phyloP scores from a whole-genome alignment of 2,797 vertebrate genomes.

The Poecile montanus region DNA sequence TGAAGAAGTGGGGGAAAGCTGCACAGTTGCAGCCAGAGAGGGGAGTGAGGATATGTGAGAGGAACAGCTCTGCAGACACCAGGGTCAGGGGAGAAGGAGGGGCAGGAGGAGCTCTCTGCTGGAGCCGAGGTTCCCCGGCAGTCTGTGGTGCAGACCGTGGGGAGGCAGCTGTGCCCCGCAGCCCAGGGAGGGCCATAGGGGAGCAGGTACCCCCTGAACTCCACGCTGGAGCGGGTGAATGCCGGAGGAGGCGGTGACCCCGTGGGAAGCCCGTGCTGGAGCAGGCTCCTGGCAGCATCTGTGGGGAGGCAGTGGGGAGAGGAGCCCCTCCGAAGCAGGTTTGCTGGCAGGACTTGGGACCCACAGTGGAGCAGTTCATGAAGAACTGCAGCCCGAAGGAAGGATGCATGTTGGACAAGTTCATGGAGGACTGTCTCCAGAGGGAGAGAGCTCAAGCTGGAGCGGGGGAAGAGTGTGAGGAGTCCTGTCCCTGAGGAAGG shows the following conservation, averaged over 20 bases:
- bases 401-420: not conserved
- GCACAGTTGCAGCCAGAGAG: not conserved
- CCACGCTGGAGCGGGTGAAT: not conserved
- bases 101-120: not conserved
- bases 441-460: fast-evolving
- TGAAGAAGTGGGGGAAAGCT: not conserved
- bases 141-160: not conserved
- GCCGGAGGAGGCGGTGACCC: not conserved
- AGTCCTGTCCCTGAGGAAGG: not conserved
- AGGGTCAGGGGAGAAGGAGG: not conserved
- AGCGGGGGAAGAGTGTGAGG: not conserved
- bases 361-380: not conserved
- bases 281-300: not conserved
- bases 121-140: not conserved
- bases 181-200: not conserved
- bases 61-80: not conserved
- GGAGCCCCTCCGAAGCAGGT: not conserved
- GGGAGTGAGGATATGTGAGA: not conserved
- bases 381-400: not conserved
- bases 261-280: not conserved
- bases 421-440: too few species aligned
- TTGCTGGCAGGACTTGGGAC: not conserved
- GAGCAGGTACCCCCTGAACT: not conserved
- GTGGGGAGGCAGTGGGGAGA: not conserved
- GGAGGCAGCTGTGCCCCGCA: not conserved